These are phyloP conservation scores for Deilephila elpenor DNA, from an alignment of 2,888 invertebrate genomes.

Conservation along the genomic window DNA sequence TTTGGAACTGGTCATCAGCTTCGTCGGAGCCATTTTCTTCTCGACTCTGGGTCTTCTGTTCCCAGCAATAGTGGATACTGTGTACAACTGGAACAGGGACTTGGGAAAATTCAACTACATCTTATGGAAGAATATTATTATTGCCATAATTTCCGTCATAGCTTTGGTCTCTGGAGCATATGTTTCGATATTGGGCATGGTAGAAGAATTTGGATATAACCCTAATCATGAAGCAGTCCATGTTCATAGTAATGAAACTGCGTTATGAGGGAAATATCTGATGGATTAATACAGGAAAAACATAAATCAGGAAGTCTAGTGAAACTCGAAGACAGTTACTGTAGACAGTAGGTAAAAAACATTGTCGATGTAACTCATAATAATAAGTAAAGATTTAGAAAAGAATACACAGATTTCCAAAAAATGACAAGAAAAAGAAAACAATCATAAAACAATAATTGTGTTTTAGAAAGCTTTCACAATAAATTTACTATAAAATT, in stretches of 20 bases:
- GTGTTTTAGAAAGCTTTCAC: no score
- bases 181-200: conserved; percentile 68
- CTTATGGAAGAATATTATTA: conserved; percentile 86
- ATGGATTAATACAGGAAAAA: background rate
- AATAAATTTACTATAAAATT: no score
- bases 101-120: conserved; percentile 87
- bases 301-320: background rate
- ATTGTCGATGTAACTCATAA: no score
- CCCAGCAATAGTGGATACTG: conserved; percentile 89
- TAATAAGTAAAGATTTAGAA: no score
- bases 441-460: no score
- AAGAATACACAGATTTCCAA: no score
- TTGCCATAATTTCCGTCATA: conserved; percentile 62
- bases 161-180: conserved; percentile 73
- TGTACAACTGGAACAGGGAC: conserved; percentile 87
- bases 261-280: conserved; percentile 34
- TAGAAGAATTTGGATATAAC: conserved; percentile 58
- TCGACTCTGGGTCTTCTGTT: conserved; percentile 90
- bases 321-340: background rate
- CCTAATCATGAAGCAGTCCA: conserved; percentile 35
- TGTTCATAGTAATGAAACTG: conserved; percentile 44
- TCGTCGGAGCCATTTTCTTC: conserved; percentile 92
- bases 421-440: no score
- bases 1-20: conserved; percentile 93
- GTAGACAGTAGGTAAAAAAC: background rate